Evolutionary conservation across 2,113 vertebrate species (phyloP), one percentile per base, ranked within the genome.

Genomic region (Jaculus jaculus): DNA sequence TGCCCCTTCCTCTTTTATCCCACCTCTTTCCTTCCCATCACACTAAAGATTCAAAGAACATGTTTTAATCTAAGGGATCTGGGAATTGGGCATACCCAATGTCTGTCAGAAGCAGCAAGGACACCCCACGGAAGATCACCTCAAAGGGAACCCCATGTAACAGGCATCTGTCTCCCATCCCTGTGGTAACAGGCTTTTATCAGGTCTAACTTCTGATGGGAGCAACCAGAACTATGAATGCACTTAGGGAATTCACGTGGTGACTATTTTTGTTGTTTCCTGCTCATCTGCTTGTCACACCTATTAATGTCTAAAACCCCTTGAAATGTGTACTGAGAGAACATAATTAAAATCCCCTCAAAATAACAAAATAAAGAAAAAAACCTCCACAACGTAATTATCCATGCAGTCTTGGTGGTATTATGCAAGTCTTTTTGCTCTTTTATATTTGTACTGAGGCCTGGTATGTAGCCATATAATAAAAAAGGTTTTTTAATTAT

Each of bases 121-220:
- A 58, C 39, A 69, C 51, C 80, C 42, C 5, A 21, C n/a, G 1
- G 42, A 87, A 66, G 47, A 89, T 23, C 51, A 1, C 32, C 39
- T 39, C 89, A 75, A 63, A 16, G 63, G 82, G 81, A 39, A 80
- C 60, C 91, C 34, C 81, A 0, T 78, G 77, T 39, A 24, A 26
- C 58, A 75, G 74, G 69, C 95, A 88, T 77, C 90, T 90, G 89
- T 60, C 79, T 82, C 47, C 92, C 92, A 80, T 78, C 95, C 79
- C 68, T 65, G 58, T 84, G 51, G 75, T 61, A 66, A 84, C 42
- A 54, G 80, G 83, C 69, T 84, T 97, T 94, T 86, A 68, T 61
- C 82, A 89, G 89, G 51, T 87, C 90, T 94, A 61, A 94, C 84
- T 96, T 94, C 84, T 85, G 73, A 85, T 24, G 91, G 79, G 87